Percentiles rank a stretch among this genome's conserved stretches.
phyloP scores from a whole-genome alignment of 2,888 invertebrate genomes.

The Drosophila affinis region DNA sequence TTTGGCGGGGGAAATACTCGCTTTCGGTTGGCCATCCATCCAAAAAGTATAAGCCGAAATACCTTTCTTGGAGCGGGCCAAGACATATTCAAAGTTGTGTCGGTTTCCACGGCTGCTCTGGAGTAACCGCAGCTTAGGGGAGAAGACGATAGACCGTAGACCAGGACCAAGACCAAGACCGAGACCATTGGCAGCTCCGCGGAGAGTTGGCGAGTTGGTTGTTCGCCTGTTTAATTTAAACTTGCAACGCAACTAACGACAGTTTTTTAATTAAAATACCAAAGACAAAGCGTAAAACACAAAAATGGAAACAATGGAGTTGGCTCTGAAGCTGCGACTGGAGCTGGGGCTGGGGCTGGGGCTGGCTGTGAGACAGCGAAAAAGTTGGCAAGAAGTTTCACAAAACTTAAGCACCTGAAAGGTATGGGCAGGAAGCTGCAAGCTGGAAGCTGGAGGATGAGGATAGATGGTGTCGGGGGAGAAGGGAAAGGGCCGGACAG shows the following conservation, averaged over 20 bases:
- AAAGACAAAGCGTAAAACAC: constrained; percentile 69
- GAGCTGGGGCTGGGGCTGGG: neutral
- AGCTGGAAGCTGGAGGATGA: neutral
- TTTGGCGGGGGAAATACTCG: neutral
- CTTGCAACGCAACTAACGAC: constrained; percentile 76
- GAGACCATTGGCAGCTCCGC: constrained; percentile 46
- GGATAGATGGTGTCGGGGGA: constrained; percentile 1
- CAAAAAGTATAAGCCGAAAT: constrained; percentile 24
- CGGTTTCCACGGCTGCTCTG: constrained; percentile 7
- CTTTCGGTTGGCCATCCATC: too few relatives aligned
- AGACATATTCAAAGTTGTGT: constrained; percentile 33
- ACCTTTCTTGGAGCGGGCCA: constrained; percentile 2
- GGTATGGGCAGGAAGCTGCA: neutral
- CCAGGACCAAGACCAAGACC: too few relatives aligned
- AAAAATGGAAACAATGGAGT: constrained; percentile 42
- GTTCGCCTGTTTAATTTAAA: constrained; percentile 73
- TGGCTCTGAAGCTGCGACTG: constrained; percentile 7
- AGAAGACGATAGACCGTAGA: constrained; percentile 6
- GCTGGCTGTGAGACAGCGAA: constrained; percentile 52
- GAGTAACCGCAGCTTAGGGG: constrained; percentile 26
- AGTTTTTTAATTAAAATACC: constrained; percentile 80
- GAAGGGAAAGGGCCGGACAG: constrained; percentile 1
- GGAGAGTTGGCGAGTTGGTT: constrained; percentile 31
- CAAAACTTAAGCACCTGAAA: constrained; percentile 64
- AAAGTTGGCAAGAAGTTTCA: constrained; percentile 70